These are phyloP conservation scores for Eledone cirrhosa DNA, from an alignment of 2,888 invertebrate species.

Conservation along the genomic window DNA sequence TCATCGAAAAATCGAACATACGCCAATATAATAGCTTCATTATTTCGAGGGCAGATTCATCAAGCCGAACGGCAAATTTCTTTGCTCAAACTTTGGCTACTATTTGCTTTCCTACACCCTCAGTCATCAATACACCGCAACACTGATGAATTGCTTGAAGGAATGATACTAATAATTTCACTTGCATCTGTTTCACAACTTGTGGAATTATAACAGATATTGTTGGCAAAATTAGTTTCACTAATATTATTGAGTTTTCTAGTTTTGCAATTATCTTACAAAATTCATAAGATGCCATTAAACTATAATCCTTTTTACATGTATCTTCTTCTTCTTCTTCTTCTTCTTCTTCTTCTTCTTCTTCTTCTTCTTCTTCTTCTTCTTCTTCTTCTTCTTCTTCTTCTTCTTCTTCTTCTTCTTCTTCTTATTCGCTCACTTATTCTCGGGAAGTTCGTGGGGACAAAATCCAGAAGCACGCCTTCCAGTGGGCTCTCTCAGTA, in stretches of 20 bases:
- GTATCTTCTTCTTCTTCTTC: no score
- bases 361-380: background rate
- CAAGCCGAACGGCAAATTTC: background rate
- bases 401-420: background rate
- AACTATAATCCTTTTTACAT: background rate
- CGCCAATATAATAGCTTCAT: background rate
- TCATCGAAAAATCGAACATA: background rate
- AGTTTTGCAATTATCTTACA: conserved; percentile 18
- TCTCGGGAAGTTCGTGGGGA: no score
- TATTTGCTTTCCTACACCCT: conserved; percentile 1
- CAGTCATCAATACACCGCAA: background rate
- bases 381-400: background rate
- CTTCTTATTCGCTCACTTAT: no score
- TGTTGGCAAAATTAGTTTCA: conserved; percentile 4
- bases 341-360: background rate
- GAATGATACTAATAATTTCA: background rate
- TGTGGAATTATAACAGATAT: background rate
- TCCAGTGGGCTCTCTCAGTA: no score
- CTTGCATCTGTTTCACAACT: background rate
- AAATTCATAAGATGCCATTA: conserved; percentile 11
- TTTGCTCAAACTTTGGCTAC: background rate
- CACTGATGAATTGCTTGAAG: background rate
- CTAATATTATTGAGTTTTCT: background rate
- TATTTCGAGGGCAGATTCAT: background rate
- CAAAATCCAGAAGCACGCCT: no score